Evolutionary conservation across 2,888 invertebrate genomes (phyloP), one percentile per base, ranked within the genome.

Genomic region (Troides helena): DNA sequence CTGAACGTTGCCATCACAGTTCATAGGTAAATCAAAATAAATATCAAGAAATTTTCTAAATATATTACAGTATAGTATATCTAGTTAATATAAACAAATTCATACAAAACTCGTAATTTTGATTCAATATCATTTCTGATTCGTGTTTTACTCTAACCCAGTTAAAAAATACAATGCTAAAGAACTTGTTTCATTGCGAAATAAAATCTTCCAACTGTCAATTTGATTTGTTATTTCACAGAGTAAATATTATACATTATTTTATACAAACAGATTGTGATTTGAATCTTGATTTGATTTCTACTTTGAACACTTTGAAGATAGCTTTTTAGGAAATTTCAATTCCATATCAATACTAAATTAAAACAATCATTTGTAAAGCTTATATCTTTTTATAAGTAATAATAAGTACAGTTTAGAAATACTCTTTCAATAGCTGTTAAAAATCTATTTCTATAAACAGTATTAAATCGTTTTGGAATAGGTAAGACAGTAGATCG

Each of bases 251-350:
- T 21, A 36, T 56, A 53, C 30, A 53, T 53, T 53, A 64, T 64
- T 56, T 56, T 64, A 36, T 21, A 64, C 36, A 64, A 64, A 53
- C 30, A 36, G 12, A 56, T 56, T 64, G 56, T 12, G 56, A 64
- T 56, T 21, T n/a, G 64, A 64, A 56, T 7, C 21, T 56, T 56
- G 56, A 39, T 64, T 64, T 56, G 64, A 64, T 36, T 36, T 36
- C n/a, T 18, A n/a, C n/a, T 53, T 53, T 53, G 53, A 53, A n/a
- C 6, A 7, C 18, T 18, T 18, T 7, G 18, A 18, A 46, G 53
- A n/a, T 53, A 53, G 53, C 53, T n/a, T n/a, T 53, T 53, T 53
- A 5, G 18, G 18, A 53, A 6, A 53, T n/a, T 2, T 1, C n/a
- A n/a, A 53, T n/a, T 6, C 8, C 7, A n/a, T 18, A 5, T 18